phyloP scores from a whole-genome alignment of 2,888 invertebrate genomes.

The Rapana venosa region DNA sequence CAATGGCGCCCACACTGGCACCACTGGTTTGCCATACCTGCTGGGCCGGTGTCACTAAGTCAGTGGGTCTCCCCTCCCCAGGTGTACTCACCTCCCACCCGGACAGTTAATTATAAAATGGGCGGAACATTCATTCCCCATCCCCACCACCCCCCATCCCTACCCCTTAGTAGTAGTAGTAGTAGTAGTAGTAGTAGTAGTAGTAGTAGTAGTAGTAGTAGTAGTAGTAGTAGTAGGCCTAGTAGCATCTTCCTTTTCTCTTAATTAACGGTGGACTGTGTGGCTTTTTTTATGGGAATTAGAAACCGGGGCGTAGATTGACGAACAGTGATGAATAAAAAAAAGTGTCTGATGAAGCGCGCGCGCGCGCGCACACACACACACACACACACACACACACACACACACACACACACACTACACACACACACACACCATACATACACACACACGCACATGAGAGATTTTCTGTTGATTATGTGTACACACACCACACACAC shows the following conservation, averaged over 20 bases:
- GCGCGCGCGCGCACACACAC: no score
- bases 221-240: constrained; percentile 19
- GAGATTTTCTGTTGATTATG: no score
- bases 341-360: no score
- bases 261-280: no score
- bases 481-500: no score
- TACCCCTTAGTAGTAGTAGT: constrained; percentile 20
- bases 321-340: no score
- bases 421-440: no score
- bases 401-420: no score
- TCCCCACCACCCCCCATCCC: background rate
- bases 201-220: constrained; percentile 42
- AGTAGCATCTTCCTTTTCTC: background rate
- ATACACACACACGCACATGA: no score
- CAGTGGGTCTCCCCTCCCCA: background rate
- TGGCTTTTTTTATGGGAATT: no score
- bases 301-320: no score
- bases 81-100: background rate
- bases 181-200: constrained; percentile 42
- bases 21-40: constrained; percentile 8
- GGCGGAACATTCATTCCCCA: background rate
- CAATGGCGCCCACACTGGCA: constrained; percentile 7
- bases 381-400: no score
- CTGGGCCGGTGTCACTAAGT: constrained; percentile 1
- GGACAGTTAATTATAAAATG: background rate